Evolutionary conservation across 2,797 vertebrate species (phyloP), one percentile per base, ranked within the genome.

Genomic region (Sparus aurata): DNA sequence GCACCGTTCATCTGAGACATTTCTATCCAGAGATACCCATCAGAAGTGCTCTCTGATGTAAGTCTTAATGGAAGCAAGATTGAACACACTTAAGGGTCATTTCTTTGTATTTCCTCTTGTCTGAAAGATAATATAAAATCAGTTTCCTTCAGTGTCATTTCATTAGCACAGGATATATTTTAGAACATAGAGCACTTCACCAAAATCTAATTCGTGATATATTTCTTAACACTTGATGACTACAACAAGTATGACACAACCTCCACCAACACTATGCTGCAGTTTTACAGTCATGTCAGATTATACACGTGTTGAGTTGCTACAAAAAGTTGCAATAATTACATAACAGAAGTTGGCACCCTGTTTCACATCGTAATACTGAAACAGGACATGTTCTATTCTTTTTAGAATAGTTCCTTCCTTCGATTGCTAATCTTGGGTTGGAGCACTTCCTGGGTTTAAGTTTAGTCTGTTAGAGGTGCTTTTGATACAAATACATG

Each of bases 41-140:
- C 23, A 46, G 16, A 58, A 82, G 81, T 66, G 78, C 55, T 76
- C 50, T 72, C 63, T 8, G 17, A 15, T 38, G 18, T 4, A 18
- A 72, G 18, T 70, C 62, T 57, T 79, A 83, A 83, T 86, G 12
- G 50, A 78, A 54, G 25, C 49, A 3, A 61, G 12, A 53, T 53
- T 73, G 17, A 68, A 75, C 7, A 45, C 1, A 46, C 5, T 83
- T 72, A 34, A 41, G 15, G 57, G 45, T 68, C 41, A 22, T 2
- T 54, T 67, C 22, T 55, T 52, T 50, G 8, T 17, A 45, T 75
- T 77, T 58, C 16, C 8, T 54, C 43, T 73, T 69, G 23, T 59
- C 27, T 66, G 4, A 12, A 49, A 23, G 13, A 23, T 30, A 16
- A 23, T 23, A 5, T 70, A 11, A 30, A 34, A 30, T 45, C 5